phyloP scores from a whole-genome alignment of 2,797 vertebrate species.

The Zenarchopterus dispar region DNA sequence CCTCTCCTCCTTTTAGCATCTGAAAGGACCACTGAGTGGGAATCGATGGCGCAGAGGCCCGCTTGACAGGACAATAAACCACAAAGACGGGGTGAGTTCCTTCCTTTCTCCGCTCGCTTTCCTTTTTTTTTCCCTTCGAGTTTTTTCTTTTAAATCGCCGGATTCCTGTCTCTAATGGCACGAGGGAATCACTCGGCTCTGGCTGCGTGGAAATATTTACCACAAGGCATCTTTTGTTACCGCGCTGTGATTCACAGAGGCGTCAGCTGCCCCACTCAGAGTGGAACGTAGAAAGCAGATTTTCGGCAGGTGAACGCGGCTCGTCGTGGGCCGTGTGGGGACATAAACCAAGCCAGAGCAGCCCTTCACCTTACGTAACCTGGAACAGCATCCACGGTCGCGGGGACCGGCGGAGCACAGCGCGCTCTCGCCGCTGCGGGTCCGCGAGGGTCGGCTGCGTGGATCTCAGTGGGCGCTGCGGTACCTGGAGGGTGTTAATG shows the following conservation, averaged over 20 bases:
- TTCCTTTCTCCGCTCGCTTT: conserved; percentile 27
- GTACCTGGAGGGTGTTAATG: conserved; percentile 68
- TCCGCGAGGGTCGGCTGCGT: conserved; percentile 50
- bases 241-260: conserved; percentile 73
- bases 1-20: conserved; percentile 84
- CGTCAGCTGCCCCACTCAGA: conserved; percentile 61
- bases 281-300: neutral
- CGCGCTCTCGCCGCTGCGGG: conserved; percentile 53
- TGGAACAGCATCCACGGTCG: conserved; percentile 27
- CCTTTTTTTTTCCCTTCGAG: conserved; percentile 10
- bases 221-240: conserved; percentile 82
- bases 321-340: conserved; percentile 35
- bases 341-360: conserved; percentile 51
- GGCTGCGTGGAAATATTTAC: conserved; percentile 62
- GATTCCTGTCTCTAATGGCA: conserved; percentile 66
- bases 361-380: conserved; percentile 74
- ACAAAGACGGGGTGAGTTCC: conserved; percentile 86
- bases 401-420: conserved; percentile 13
- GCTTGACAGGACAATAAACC: conserved; percentile 89
- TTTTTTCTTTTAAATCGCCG: conserved; percentile 61
- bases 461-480: conserved; percentile 72
- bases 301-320: too few species aligned
- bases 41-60: conserved; percentile 89
- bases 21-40: conserved; percentile 86
- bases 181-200: conserved; percentile 52